Evolutionary conservation across 2,797 vertebrate genomes (phyloP), one percentile per base, ranked within the genome.

Genomic region (Myripristis jacobus): DNA sequence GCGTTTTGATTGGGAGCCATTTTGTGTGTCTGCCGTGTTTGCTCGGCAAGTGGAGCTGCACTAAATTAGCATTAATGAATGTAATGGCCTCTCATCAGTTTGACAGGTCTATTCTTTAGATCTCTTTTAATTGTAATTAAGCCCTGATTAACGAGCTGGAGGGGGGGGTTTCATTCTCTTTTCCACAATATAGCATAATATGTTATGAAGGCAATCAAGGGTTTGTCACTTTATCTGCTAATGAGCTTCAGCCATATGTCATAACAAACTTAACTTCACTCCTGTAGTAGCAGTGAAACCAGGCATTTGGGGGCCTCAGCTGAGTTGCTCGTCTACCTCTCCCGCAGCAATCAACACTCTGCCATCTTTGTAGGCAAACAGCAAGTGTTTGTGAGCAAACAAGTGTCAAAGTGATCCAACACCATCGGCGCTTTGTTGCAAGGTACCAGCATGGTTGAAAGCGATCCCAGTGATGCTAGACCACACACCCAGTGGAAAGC

Each of bases 111-210:
- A 89, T 89, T 92, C 84, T 91, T 92, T 89, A 89, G 81, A 92
- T 91, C 81, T 58, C 81, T 88, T 90, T 88, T 90, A 91, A 91
- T 90, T 92, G 89, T 91, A 92, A 92, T 92, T 91, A 92, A 87
- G 84, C 55, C 55, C 82, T 91, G 89, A 93, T 93, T 92, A 91
- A 93, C 72, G 68, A 88, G 87, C 79, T 53, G n/a, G 41, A 25
- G 44, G 77, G 73, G 79, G 75, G 82, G 68, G 77, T 86, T 89
- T 82, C 74, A 84, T 84, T 89, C 86, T 90, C 84, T 85, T 84
- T 87, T 84, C 75, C 72, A 77, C 83, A 89, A 88, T 86, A 79
- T 71, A 65, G 77, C 13, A 41, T 90, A 87, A 88, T 90, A 87
- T 85, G 85, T 89, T 88, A 81, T 84, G 87, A 92, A 89, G 84